Evolutionary conservation across 2,113 vertebrate genomes (phyloP), one percentile per base, ranked within the genome.

Genomic region (Chamaea fasciata): DNA sequence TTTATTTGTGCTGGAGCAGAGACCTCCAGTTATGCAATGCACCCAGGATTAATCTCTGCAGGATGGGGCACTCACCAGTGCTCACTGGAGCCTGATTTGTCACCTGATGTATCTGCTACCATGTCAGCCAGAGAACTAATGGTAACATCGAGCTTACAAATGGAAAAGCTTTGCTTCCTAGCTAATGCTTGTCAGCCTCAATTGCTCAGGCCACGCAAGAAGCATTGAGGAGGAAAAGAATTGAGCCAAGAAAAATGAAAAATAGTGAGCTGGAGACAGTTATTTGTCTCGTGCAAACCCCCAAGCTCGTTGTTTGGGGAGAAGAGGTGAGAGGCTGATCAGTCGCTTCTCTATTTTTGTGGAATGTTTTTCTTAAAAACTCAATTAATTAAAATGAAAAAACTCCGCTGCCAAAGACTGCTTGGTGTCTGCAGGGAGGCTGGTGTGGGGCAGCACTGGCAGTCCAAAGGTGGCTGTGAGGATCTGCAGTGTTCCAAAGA

Each of bases 401-500:
- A 70, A 1, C 10, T 35, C 37, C 33, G 37, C 31, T 86, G 69
- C 63, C 23, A 42, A n/a, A 67, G 63, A 6, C 18, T 60, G 30
- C 35, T 37, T 39, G 67, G 30, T 69, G 13, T 55, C 53, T 85
- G 39, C n/a, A 53, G 49, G 17, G 42, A 67, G 68, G 33, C 15
- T 67, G 35, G 44, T n/a, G 3, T 35, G 16, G 23, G 53, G 59
- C 74, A 69, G 37, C 3, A 6, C 35, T 81, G 79, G 55, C 44
- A 59, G 33, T 31, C 39, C 1, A 0, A 21, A 50, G 74, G 56
- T 57, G 46, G 42, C 67, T 0, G 0, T 39, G 55, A 57, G 19
- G 46, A 28, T 50, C 23, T 89, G 68, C 24, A n/a, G 56, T 10
- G 15, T 53, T 92, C 2, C 1, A 24, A 41, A 69, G 50, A 83